These are phyloP conservation scores for Catostylus mosaicus DNA, from an alignment of 30 jellyfish, hydroid and myxozoan genomes.

Conservation along the genomic window DNA sequence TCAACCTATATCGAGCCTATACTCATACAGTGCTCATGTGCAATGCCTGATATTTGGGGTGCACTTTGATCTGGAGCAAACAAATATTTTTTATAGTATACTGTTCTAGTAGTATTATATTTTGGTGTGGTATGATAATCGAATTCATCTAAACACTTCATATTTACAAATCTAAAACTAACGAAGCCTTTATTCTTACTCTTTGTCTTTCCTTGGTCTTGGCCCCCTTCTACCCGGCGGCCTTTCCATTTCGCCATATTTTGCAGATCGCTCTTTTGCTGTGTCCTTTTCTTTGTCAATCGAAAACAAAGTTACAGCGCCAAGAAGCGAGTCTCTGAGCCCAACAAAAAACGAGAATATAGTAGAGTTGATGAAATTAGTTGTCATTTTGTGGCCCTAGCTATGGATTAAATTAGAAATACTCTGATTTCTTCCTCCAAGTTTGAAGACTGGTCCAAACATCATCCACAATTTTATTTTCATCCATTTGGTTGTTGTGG, in stretches of 20 bases:
- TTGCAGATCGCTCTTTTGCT: neutral
- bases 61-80: too few species aligned
- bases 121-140: too few species aligned
- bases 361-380: conserved; percentile 42
- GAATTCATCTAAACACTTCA: too few species aligned
- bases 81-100: too few species aligned
- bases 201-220: conserved; percentile 55
- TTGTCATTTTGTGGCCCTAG: neutral
- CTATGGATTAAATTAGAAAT: neutral
- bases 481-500: neutral
- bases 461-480: neutral
- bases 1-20: too few species aligned
- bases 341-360: conserved; percentile 72
- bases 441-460: neutral
- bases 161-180: too few species aligned
- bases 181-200: too few species aligned
- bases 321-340: conserved; percentile 84
- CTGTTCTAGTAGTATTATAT: too few species aligned
- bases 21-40: too few species aligned
- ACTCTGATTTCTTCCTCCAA: neutral
- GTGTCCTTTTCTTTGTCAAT: conserved; percentile 63
- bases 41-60: too few species aligned
- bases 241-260: conserved; percentile 28
- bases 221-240: conserved; percentile 82
- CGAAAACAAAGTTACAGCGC: conserved; percentile 69